phyloP scores from a whole-genome alignment of 1,140 invertebrate species.

The Zaprionus inermis region DNA sequence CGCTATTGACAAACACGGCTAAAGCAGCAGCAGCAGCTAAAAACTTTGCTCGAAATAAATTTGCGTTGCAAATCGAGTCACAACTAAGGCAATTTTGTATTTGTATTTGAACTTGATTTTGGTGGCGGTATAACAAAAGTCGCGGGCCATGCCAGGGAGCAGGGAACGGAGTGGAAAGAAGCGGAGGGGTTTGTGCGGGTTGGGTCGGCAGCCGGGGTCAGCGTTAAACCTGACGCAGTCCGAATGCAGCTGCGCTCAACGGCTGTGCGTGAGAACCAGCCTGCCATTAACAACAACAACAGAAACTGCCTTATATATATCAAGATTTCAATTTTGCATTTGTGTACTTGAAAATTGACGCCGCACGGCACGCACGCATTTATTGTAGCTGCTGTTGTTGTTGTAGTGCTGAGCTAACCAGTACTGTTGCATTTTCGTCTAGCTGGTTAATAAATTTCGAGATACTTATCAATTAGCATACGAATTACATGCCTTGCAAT shows the following conservation, averaged over 20 bases:
- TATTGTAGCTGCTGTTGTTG: constrained; percentile 48
- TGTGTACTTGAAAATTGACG: constrained; percentile 80
- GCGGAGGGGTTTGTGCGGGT: constrained; percentile 18
- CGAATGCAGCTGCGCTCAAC: constrained; percentile 70
- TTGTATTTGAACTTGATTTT: constrained; percentile 78
- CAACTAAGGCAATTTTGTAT: constrained; percentile 43
- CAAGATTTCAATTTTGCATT: constrained; percentile 81
- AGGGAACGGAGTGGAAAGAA: background rate
- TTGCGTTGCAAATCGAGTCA: constrained; percentile 72
- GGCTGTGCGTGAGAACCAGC: constrained; percentile 75
- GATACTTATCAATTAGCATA: constrained; percentile 84
- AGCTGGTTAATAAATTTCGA: constrained; percentile 80
- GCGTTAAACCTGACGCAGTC: constrained; percentile 50
- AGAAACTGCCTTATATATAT: constrained; percentile 76
- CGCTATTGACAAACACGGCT: constrained; percentile 65
- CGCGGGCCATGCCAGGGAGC: constrained; percentile 46
- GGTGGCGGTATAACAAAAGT: constrained; percentile 72
- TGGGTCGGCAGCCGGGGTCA: constrained; percentile 47
- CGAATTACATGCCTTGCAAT: constrained; percentile 83
- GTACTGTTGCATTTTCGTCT: constrained; percentile 34
- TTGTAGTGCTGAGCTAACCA: constrained; percentile 9
- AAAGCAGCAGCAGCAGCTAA: constrained; percentile 12
- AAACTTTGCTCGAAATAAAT: constrained; percentile 52
- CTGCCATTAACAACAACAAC: constrained; percentile 35
- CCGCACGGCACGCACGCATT: constrained; percentile 77